phyloP scores from a whole-genome alignment of 2,797 vertebrate genomes.

The Podarcis lilfordi region DNA sequence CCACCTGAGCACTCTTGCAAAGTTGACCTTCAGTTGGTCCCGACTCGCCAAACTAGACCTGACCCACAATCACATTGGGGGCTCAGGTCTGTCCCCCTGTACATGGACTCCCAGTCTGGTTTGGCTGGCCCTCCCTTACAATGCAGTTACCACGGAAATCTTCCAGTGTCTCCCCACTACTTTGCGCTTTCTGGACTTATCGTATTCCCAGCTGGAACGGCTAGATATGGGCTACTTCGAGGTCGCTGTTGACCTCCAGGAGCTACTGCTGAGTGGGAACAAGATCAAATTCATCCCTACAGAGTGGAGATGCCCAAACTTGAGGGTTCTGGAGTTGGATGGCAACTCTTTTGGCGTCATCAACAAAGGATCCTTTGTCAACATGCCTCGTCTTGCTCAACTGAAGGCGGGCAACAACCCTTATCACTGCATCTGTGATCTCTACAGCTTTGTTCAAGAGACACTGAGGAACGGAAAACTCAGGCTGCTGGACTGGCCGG shows the following conservation, averaged over 20 bases:
- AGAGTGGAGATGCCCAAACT: constrained; percentile 78
- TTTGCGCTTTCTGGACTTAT: constrained; percentile 82
- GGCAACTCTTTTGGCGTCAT: constrained; percentile 89
- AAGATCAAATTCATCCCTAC: constrained; percentile 89
- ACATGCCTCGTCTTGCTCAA: constrained; percentile 76
- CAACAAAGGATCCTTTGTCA: constrained; percentile 77
- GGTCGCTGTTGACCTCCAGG: constrained; percentile 70
- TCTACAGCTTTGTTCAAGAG: constrained; percentile 81
- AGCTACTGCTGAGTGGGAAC: constrained; percentile 83
- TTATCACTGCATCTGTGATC: constrained; percentile 88
- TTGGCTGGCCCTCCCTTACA: constrained; percentile 79
- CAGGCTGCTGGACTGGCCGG: constrained; percentile 84
- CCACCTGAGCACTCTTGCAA: constrained; percentile 75
- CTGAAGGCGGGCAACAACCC: constrained; percentile 87
- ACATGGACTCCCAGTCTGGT: constrained; percentile 80
- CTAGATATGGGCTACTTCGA: constrained; percentile 82
- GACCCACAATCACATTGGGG: constrained; percentile 80
- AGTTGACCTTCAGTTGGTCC: constrained; percentile 75
- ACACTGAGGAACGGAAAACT: constrained; percentile 67
- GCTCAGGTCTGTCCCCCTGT: constrained; percentile 62
- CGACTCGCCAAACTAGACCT: constrained; percentile 78
- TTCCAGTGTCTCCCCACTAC: constrained; percentile 83
- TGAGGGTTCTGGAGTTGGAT: constrained; percentile 79
- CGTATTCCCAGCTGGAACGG: constrained; percentile 82
- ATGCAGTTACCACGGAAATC: constrained; percentile 67